These are phyloP conservation scores for Tachyglossus aculeatus DNA, from an alignment of 2,797 vertebrate genomes.

Conservation along the genomic window DNA sequence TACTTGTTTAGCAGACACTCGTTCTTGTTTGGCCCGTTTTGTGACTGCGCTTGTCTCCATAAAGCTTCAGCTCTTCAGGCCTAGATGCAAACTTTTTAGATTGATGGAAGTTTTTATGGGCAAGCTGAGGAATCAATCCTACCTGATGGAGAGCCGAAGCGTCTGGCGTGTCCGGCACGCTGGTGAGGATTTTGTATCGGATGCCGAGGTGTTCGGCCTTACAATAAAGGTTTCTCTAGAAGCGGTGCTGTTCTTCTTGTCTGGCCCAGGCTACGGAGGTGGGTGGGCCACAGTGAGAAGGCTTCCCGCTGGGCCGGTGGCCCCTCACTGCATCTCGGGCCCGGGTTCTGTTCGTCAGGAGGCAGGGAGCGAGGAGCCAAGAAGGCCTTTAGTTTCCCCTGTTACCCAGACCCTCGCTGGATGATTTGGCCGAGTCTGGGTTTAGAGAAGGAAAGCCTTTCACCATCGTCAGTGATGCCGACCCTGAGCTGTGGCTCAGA, in stretches of 20 bases:
- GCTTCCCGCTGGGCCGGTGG: accelerated
- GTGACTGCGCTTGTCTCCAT: constrained; percentile 64
- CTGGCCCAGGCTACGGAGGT: background rate
- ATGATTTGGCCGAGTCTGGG: no score
- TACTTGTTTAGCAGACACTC: constrained; percentile 31
- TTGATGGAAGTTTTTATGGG: constrained; percentile 58
- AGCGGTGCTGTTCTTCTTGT: constrained; percentile 47
- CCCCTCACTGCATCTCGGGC: no score
- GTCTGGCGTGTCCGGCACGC: constrained; percentile 59
- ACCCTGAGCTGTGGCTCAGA: no score
- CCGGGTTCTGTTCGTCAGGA: no score
- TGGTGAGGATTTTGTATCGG: constrained; percentile 71
- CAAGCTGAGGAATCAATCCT: constrained; percentile 57
- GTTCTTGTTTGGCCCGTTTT: constrained; percentile 53
- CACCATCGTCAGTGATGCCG: no score
- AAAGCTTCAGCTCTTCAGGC: constrained; percentile 57
- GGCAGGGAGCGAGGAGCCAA: no score
- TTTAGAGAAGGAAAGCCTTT: no score
- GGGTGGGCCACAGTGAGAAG: background rate
- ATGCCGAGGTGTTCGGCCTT: constrained; percentile 69
- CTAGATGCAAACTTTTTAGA: constrained; percentile 67
- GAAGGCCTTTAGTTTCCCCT: no score
- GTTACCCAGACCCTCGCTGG: no score
- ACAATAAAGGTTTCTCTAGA: constrained; percentile 77
- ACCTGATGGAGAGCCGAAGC: constrained; percentile 55